Percentiles rank a stretch among this genome's conserved stretches.
Conservation (phyloP, 2,888 invertebrate species). For the Nomada lathburiana region DNA sequence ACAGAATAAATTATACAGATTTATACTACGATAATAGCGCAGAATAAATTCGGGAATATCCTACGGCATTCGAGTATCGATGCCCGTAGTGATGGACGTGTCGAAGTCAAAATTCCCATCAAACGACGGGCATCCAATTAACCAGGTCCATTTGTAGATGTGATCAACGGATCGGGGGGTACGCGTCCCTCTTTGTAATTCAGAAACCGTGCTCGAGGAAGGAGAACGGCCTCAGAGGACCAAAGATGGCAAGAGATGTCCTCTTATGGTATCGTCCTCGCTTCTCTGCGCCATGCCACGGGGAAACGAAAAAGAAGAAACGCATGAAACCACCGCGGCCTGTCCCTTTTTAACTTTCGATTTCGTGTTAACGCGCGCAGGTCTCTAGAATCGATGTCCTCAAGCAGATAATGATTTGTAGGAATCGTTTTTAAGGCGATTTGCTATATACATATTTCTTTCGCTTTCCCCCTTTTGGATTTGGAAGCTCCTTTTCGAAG, state of each 20-base stretch:
- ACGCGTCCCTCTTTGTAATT: conserved; percentile 56
- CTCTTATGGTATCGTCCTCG: conserved; percentile 82
- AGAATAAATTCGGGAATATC: too few relatives aligned
- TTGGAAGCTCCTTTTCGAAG: too few relatives aligned
- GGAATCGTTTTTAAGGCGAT: too few relatives aligned
- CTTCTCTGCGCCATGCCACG: conserved; percentile 57
- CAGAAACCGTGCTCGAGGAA: conserved; percentile 41
- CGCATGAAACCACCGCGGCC: conserved; percentile 28
- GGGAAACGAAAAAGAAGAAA: conserved; percentile 59
- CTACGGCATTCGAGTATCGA: too few relatives aligned
- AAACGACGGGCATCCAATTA: conserved; percentile 38
- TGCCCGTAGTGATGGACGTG: too few relatives aligned
- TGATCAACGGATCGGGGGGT: conserved; percentile 25
- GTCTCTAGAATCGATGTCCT: not conserved
- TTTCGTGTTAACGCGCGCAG: conserved; percentile 7
- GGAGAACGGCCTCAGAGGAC: conserved; percentile 51
- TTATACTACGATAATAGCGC: too few relatives aligned
- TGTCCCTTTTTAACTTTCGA: conserved; percentile 29
- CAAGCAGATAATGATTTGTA: too few relatives aligned
- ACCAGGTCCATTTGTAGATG: conserved; percentile 26
- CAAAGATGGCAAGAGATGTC: conserved; percentile 79
- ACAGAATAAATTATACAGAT: too few relatives aligned
- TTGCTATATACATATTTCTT: too few relatives aligned
- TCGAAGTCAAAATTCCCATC: conserved; percentile 4
- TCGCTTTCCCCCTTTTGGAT: too few relatives aligned